phyloP scores from a whole-genome alignment of 2,888 invertebrate genomes.

The Dexiosoma caninum region DNA sequence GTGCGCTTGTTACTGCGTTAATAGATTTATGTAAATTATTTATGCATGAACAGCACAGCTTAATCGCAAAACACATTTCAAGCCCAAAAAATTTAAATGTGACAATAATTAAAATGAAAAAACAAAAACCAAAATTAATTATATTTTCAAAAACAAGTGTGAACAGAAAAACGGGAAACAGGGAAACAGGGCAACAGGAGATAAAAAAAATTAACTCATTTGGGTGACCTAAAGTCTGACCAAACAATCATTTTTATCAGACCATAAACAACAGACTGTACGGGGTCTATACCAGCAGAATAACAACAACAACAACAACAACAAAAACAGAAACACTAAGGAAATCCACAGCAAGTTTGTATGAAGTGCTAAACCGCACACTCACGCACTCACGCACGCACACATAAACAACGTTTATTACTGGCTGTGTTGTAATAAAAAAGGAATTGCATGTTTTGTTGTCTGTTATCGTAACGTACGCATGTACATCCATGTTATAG shows the following conservation, averaged over 20 bases:
- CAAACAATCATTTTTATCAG: conserved; percentile 55
- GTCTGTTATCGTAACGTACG: too few relatives aligned
- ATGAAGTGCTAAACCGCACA: conserved; percentile 45
- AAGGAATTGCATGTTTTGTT: conserved; percentile 20
- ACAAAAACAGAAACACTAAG: background rate
- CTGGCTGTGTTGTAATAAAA: conserved; percentile 20
- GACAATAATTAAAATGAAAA: conserved; percentile 19
- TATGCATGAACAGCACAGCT: conserved; percentile 18
- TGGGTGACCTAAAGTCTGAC: conserved; percentile 51
- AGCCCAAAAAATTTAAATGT: conserved; percentile 23
- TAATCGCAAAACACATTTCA: background rate
- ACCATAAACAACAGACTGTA: conserved; percentile 56
- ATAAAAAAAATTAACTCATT: background rate
- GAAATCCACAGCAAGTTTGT: background rate
- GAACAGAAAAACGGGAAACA: background rate
- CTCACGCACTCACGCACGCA: too few relatives aligned
- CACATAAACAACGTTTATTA: conserved; percentile 35
- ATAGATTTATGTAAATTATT: conserved; percentile 62
- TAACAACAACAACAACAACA: background rate
- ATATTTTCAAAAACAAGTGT: background rate
- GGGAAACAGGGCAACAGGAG: too few relatives aligned
- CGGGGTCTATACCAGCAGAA: background rate
- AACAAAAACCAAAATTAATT: background rate
- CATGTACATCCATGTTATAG: background rate
- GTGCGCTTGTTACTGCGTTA: conserved; percentile 52